Conservation (phyloP, 2,888 invertebrate species). For the Habrosyne pyritoides region DNA sequence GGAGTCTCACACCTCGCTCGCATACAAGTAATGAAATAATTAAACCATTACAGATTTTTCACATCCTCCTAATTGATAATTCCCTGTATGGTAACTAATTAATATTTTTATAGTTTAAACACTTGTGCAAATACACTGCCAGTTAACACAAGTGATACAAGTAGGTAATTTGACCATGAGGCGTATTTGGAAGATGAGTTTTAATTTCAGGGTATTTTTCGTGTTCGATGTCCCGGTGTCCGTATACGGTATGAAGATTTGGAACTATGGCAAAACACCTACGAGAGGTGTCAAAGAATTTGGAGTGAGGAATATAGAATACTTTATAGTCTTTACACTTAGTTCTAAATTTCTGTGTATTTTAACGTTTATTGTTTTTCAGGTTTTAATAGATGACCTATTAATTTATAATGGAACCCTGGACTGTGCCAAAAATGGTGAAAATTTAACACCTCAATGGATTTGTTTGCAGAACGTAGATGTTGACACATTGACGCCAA, state of each 20-base stretch:
- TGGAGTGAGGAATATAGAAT: conserved; percentile 84
- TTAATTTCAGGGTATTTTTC: conserved; percentile 88
- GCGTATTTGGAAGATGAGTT: too few relatives aligned
- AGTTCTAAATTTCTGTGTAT: not conserved
- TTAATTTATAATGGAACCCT: conserved; percentile 90
- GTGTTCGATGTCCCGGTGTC: conserved; percentile 90
- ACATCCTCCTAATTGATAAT: too few relatives aligned
- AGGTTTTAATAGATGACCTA: conserved; percentile 92
- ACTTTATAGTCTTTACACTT: not conserved
- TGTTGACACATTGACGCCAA: conserved; percentile 57
- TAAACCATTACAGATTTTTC: too few relatives aligned
- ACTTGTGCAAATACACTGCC: too few relatives aligned
- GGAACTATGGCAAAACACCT: conserved; percentile 93
- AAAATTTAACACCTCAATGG: conserved; percentile 62
- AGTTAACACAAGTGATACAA: too few relatives aligned
- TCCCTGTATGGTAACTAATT: too few relatives aligned
- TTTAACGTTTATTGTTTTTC: conserved; percentile 14
- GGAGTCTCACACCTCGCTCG: too few relatives aligned
- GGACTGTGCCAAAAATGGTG: conserved; percentile 66
- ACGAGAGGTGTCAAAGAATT: conserved; percentile 91
- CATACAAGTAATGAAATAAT: too few relatives aligned
- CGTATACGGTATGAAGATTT: conserved; percentile 89
- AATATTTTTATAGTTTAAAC: too few relatives aligned
- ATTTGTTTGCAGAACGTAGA: conserved; percentile 68
- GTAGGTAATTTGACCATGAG: too few relatives aligned